phyloP scores from a whole-genome alignment of 2,797 vertebrate genomes.

The Leucoraja ocellata region DNA sequence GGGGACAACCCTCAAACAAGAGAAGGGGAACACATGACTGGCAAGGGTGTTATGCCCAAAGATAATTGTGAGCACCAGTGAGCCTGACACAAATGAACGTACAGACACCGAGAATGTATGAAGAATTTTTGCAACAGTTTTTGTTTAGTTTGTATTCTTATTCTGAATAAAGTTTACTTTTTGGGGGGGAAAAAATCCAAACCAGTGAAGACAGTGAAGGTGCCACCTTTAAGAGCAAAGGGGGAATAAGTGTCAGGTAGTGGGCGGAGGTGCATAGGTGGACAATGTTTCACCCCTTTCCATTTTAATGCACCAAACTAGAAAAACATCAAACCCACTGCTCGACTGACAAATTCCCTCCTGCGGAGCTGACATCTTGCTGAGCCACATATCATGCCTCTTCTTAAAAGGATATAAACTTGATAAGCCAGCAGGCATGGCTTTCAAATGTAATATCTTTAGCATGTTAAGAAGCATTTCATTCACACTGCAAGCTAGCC shows the following conservation, averaged over 20 bases:
- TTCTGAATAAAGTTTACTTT: too few species aligned
- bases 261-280: background rate
- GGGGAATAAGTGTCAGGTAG: background rate
- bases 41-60: too few species aligned
- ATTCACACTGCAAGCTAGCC: background rate
- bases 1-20: too few species aligned
- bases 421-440: conserved; percentile 2
- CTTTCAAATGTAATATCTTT: conserved; percentile 5
- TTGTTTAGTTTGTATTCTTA: too few species aligned
- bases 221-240: background rate
- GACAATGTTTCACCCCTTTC: background rate
- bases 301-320: background rate
- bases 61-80: too few species aligned
- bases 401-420: conserved; percentile 12
- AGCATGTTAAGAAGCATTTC: conserved; percentile 7
- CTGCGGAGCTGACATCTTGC: background rate
- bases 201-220: background rate
- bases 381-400: background rate
- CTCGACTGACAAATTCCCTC: background rate
- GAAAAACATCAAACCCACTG: background rate
- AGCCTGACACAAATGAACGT: too few species aligned
- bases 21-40: too few species aligned
- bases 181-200: too few species aligned
- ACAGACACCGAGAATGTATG: too few species aligned
- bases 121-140: too few species aligned